Percentiles rank a stretch among this genome's conserved stretches.
Evolutionary conservation across 1,140 invertebrate species (phyloP).

Genomic region (Trigoniulus corallinus): DNA sequence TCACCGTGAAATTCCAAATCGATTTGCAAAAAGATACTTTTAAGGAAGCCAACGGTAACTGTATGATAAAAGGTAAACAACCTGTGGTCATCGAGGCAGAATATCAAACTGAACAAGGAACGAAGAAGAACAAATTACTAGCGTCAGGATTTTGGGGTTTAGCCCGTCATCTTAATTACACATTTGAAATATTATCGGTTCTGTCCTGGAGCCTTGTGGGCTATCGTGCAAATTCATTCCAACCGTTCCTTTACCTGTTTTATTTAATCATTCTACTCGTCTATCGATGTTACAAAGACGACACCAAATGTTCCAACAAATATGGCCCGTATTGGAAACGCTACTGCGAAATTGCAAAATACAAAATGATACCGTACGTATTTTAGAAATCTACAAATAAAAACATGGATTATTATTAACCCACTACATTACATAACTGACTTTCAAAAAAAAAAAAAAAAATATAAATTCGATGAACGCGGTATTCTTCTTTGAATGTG

Average conservation of each 20-base stretch:
- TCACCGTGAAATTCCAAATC: slow-evolving; percentile 33
- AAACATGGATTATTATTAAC: no score
- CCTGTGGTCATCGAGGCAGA: slow-evolving; percentile 29
- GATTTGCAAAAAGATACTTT: slow-evolving; percentile 34
- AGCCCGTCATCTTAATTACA: slow-evolving; percentile 41
- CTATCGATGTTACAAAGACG: slow-evolving; percentile 36
- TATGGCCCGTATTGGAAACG: slow-evolving; percentile 37
- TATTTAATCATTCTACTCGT: slow-evolving; percentile 34
- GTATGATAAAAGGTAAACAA: slow-evolving; percentile 31
- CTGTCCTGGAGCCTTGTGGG: slow-evolving; percentile 33
- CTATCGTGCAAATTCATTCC: slow-evolving; percentile 24
- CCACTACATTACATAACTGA: no score
- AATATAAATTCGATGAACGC: no score
- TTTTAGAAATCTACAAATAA: slow-evolving; percentile 26
- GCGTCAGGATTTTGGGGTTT: slow-evolving; percentile 42
- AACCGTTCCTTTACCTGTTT: slow-evolving; percentile 35
- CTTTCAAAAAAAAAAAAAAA: no score
- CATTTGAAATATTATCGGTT: slow-evolving; percentile 36
- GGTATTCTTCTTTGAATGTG: no score
- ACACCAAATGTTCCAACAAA: slow-evolving; percentile 37
- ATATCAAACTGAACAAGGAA: slow-evolving; percentile 20
- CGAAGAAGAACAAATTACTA: slow-evolving; percentile 23
- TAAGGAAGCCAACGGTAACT: slow-evolving; percentile 23
- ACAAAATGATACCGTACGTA: slow-evolving; percentile 36
- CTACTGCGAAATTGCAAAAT: slow-evolving; percentile 35